These are phyloP conservation scores for Crotalus helleri DNA, from an alignment of 2,113 vertebrate genomes.

Conservation along the genomic window DNA sequence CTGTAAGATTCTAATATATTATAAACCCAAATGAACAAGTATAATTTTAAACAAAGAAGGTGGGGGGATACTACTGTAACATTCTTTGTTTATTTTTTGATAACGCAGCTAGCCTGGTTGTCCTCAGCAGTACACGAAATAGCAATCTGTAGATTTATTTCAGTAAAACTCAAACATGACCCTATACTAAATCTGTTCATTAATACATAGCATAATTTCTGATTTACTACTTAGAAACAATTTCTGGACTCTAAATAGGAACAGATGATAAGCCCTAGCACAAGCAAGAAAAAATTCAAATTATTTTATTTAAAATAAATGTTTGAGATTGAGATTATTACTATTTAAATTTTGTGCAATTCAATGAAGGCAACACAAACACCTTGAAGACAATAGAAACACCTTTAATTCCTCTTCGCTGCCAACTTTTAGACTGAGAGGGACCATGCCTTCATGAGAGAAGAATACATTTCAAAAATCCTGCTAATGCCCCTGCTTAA, in stretches of 20 bases:
- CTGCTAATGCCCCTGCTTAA: neutral
- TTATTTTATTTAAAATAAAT: neutral
- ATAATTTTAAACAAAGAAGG: neutral
- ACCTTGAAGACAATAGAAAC: neutral
- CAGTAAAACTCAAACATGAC: neutral
- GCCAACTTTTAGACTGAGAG: neutral
- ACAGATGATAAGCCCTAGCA: neutral
- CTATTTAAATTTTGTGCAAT: neutral
- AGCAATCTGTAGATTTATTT: neutral
- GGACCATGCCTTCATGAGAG: neutral
- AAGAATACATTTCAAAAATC: neutral
- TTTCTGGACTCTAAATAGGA: neutral
- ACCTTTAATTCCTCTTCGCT: neutral
- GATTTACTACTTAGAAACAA: neutral
- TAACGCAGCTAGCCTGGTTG: neutral
- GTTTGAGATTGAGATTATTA: neutral
- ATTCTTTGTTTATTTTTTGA: neutral
- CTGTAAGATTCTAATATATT: neutral
- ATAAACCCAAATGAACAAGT: neutral
- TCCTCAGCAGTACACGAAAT: neutral
- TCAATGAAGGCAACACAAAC: neutral
- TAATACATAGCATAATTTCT: neutral
- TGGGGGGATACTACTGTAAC: neutral
- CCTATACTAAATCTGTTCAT: neutral
- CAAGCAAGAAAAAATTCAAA: neutral